Evolutionary conservation across 2,888 invertebrate species (phyloP), one percentile per base, ranked within the genome.

Genomic region (Polietes domitor): DNA sequence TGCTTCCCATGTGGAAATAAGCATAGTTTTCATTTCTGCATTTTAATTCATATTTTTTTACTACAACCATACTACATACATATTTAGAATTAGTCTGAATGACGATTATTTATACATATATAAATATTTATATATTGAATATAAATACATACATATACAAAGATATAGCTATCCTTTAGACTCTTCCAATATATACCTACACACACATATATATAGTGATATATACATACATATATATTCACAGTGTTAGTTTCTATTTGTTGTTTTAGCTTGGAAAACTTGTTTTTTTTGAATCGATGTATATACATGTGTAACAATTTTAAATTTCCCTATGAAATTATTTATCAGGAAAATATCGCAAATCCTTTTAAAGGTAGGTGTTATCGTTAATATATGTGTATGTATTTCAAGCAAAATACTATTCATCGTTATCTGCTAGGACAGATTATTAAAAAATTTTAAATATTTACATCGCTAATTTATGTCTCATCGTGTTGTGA

Each of bases 41-140:
- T 58, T 58, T 58, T 2, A 47, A n/a, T 47, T 47, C 47, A 47
- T 47, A n/a, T 37, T 9, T 2, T 9, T 37, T 9, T n/a, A 7
- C 47, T n/a, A 7, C 47, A 47, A n/a, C 15, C 47, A 47, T 47
- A 47, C 12, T 53, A 47, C n/a, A 12, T 19, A 19, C 65, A 63
- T 41, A 43, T 15, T 2, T 68, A 41, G 41, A 68, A 21, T 68
- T 68, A 68, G 68, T 1, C 26, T 37, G 65, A 41, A 65, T 65
- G 65, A 68, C 43, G 43, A 68, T 43, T 41, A 43, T 24, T 41
- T 43, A 37, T 68, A 6, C 41, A 68, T 68, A 15, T 21, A 68
- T 43, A 68, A 12, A 43, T 68, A 68, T 68, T 58, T 58, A 58
- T 58, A 58, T 58, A 53, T 21, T 21, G 19, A 19, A 47, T 4